These are phyloP conservation scores for Drosophila robusta DNA, from an alignment of 2,888 invertebrate genomes.

Conservation along the genomic window DNA sequence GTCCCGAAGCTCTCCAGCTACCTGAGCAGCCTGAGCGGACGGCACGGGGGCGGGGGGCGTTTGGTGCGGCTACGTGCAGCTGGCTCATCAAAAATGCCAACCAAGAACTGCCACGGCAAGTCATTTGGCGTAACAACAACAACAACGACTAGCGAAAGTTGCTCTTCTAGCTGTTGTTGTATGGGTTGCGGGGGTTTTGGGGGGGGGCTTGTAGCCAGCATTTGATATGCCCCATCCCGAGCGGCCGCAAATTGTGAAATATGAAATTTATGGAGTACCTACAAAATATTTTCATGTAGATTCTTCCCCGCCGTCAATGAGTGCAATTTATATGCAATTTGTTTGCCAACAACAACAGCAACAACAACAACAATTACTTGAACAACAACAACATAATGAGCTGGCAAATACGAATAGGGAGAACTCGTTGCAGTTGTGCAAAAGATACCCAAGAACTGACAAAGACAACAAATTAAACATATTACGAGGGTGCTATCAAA, in stretches of 20 bases:
- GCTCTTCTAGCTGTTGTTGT: constrained; percentile 32
- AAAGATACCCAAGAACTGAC: constrained; percentile 14
- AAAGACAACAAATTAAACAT: constrained; percentile 27
- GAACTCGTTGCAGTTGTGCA: constrained; percentile 14
- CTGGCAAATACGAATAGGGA: constrained; percentile 22
- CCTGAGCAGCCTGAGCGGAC: constrained; percentile 21
- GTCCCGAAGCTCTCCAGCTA: constrained; percentile 42
- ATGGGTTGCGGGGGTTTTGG: constrained; percentile 35
- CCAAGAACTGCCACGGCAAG: constrained; percentile 61
- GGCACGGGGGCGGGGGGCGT: background rate
- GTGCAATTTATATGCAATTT: constrained; percentile 79
- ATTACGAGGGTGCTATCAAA: constrained; percentile 13
- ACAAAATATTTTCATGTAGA: constrained; percentile 71
- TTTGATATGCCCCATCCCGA: constrained; percentile 43
- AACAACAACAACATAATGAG: constrained; percentile 41
- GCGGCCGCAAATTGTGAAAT: constrained; percentile 58
- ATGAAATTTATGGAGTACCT: constrained; percentile 66
- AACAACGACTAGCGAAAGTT: constrained; percentile 40
- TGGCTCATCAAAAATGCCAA: constrained; percentile 77
- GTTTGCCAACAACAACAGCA: constrained; percentile 32
- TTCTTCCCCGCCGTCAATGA: constrained; percentile 67
- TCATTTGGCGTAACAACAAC: constrained; percentile 59
- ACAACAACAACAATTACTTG: constrained; percentile 7
- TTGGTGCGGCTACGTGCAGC: constrained; percentile 40
- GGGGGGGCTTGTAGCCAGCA: background rate